Evolutionary conservation across 30 jellyfish, hydroid and myxozoan genomes (phyloP), one percentile per base, ranked within the genome.

Genomic region (Phacellophora camtschatica): DNA sequence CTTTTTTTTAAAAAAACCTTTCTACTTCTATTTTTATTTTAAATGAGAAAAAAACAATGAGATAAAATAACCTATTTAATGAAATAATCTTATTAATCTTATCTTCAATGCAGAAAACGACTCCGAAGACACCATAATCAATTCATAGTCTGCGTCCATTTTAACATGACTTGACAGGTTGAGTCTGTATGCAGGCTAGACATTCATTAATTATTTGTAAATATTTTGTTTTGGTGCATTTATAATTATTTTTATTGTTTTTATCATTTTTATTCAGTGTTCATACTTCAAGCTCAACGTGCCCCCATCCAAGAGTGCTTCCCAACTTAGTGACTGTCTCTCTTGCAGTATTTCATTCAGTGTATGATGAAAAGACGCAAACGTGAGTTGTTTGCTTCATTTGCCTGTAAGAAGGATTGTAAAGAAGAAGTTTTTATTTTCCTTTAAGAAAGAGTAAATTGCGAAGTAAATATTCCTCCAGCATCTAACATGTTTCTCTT

Each of bases 221-320:
- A 23, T 36, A 9, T 28, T 3, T n/a, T n/a, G n/a, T n/a, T n/a
- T n/a, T n/a, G n/a, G n/a, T n/a, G n/a, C n/a, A n/a, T n/a, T n/a
- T n/a, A n/a, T n/a, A n/a, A n/a, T n/a, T n/a, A n/a, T 18, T 8
- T 9, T 23, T 10, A 24, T 8, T 16, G 16, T 67, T 20, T 45
- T 3, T 29, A 4, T 6, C 42, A 7, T 59, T 22, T 46, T 13
- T 35, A 37, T 68, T 54, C 79, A 89, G 97, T 59, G 73, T 89
- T 2, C 97, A 89, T 53, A 89, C 97, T 13, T 35, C 95, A 1
- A 77, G 84, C 50, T 57, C 88, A 6, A 71, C 42, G 15, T 89
- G 97, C 50, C 97, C 97, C 0, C 97, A 89, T 68, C 95, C 95
- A 15, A 66, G 93, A 31, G 97, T 83, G 36, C 91, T 89, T 23